Evolutionary conservation across 2,888 invertebrate species (phyloP).

Genomic region (Diaperis boleti): DNA sequence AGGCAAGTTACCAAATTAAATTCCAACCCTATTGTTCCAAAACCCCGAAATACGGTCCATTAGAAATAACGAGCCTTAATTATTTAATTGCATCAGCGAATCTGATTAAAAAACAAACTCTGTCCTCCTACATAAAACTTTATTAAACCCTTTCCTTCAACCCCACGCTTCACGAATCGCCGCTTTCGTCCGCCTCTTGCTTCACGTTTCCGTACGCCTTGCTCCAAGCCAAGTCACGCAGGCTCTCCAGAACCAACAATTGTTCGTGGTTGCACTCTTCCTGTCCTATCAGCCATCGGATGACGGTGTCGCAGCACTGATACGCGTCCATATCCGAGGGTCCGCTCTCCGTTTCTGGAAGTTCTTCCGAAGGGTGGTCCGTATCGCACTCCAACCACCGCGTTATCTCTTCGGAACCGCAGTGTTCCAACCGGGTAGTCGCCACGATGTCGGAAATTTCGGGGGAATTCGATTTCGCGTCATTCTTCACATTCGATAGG

Average conservation of each 20-base stretch:
- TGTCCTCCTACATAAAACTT: too few species aligned
- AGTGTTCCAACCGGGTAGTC: conserved; percentile 4
- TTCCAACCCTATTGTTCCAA: too few species aligned
- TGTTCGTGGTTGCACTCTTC: conserved; percentile 12
- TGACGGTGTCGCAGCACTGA: conserved; percentile 15
- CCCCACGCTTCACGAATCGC: too few species aligned
- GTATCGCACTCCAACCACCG: conserved; percentile 21
- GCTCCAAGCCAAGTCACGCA: conserved; percentile 9
- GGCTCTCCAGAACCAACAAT: conserved; percentile 7
- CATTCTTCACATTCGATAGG: conserved; percentile 15
- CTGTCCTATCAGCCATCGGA: conserved; percentile 14
- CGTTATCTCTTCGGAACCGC: neutral
- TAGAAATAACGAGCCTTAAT: too few species aligned
- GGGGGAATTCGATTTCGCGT: neutral
- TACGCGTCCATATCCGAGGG: conserved; percentile 9
- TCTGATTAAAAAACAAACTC: too few species aligned
- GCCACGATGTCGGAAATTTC: conserved; percentile 12
- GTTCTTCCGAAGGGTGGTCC: conserved; percentile 1
- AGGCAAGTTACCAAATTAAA: too few species aligned
- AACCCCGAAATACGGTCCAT: too few species aligned
- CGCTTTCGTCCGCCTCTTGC: neutral
- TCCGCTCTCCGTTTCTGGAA: neutral
- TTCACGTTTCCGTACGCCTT: conserved; percentile 15
- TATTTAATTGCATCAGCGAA: too few species aligned
- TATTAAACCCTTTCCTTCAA: too few species aligned